A percentile compares a stretch with the other conserved stretches of the same genome.
phyloP scores from a whole-genome alignment of 2,113 vertebrate species.

The Mesoclemmys tuberculata region DNA sequence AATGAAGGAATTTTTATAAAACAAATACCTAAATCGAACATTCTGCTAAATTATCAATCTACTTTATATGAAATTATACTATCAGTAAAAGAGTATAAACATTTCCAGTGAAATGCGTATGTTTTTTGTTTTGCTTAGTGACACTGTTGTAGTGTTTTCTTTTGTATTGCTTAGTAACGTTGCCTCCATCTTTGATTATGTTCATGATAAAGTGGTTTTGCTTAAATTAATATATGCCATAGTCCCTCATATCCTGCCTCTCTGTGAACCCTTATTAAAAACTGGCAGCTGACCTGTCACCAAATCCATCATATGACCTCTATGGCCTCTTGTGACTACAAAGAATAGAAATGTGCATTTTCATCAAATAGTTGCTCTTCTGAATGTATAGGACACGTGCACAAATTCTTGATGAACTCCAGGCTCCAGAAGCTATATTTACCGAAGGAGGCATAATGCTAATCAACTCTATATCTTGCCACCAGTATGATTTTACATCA shows the following conservation, averaged over 20 bases:
- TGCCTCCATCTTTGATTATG: not conserved
- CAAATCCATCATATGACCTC: not conserved
- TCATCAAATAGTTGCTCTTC: fast-evolving
- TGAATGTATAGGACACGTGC: fast-evolving
- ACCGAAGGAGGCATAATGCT: not conserved
- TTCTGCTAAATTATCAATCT: not conserved
- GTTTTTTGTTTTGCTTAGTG: not conserved
- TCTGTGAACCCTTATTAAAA: not conserved
- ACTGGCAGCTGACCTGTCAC: not conserved
- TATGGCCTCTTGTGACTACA: not conserved
- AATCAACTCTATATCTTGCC: not conserved
- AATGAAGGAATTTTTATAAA: not conserved
- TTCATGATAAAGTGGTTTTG: not conserved
- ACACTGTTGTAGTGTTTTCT: not conserved
- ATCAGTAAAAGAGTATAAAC: not conserved
- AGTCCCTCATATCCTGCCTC: not conserved
- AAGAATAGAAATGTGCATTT: not conserved
- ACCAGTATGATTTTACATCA: not conserved
- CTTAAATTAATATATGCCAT: not conserved
- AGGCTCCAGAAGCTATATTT: not conserved
- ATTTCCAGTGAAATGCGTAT: not conserved
- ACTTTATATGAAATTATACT: not conserved
- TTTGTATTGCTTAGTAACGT: not conserved
- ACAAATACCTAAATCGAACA: not conserved
- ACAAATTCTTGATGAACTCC: not conserved